phyloP scores from a whole-genome alignment of 1,140 invertebrate genomes.

The Drosophila nigromelanica region DNA sequence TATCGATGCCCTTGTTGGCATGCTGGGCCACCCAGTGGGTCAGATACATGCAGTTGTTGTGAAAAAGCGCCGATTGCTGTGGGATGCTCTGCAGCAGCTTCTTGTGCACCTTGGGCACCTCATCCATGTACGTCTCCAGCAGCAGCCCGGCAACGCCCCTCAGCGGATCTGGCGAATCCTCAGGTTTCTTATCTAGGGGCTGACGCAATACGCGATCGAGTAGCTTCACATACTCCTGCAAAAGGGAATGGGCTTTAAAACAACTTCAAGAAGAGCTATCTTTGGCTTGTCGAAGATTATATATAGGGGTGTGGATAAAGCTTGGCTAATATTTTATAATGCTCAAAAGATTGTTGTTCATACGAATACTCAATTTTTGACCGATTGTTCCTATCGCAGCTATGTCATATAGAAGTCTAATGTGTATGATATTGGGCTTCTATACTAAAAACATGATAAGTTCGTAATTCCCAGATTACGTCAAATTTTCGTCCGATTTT shows the following conservation, averaged over 20 bases:
- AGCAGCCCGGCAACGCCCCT: constrained; percentile 86
- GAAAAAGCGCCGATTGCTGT: constrained; percentile 94
- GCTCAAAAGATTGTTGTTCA: no score
- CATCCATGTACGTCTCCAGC: constrained; percentile 90
- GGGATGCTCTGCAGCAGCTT: constrained; percentile 92
- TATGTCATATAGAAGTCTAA: no score
- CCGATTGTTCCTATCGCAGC: no score
- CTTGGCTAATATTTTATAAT: no score
- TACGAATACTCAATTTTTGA: no score
- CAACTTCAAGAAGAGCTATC: no score
- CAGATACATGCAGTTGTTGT: constrained; percentile 97
- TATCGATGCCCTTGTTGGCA: constrained; percentile 74
- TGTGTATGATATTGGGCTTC: no score
- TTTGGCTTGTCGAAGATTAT: no score
- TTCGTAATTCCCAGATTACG: no score
- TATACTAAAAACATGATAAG: no score
- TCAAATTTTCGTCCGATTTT: no score
- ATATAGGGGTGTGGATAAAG: no score
- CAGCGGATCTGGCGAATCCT: constrained; percentile 88
- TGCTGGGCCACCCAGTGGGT: constrained; percentile 86
- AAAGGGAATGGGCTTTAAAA: background rate
- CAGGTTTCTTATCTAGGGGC: constrained; percentile 86
- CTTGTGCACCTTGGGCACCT: constrained; percentile 91
- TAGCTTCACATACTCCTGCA: constrained; percentile 88
- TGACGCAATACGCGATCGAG: constrained; percentile 90